Conservation (phyloP, 2,888 invertebrate species). For the Lomographa bimaculata region DNA sequence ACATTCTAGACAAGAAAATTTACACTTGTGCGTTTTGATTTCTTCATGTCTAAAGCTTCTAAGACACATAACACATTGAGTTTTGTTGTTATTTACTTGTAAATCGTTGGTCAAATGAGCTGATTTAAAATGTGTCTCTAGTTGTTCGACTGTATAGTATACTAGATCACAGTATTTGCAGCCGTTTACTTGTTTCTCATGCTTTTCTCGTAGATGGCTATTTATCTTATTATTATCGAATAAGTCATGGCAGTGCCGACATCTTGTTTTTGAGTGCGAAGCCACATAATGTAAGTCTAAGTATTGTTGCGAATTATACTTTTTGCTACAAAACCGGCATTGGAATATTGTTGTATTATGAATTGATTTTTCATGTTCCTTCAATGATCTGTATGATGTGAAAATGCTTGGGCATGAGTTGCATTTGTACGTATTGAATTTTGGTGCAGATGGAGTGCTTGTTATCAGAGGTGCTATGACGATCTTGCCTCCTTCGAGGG, state of each 20-base stretch:
- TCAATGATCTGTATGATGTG: constrained; percentile 45
- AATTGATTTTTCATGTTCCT: constrained; percentile 48
- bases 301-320: constrained; percentile 49
- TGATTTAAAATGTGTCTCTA: constrained; percentile 47
- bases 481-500: constrained; percentile 44
- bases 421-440: constrained; percentile 46
- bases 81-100: constrained; percentile 26
- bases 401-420: constrained; percentile 46
- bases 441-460: constrained; percentile 29
- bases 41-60: constrained; percentile 42
- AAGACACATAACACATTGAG: constrained; percentile 51
- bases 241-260: constrained; percentile 48
- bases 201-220: constrained; percentile 44
- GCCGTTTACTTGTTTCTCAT: constrained; percentile 39
- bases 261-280: constrained; percentile 42
- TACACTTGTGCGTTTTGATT: constrained; percentile 50
- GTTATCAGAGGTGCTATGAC: constrained; percentile 41
- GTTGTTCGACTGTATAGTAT: constrained; percentile 44
- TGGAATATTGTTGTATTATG: constrained; percentile 43
- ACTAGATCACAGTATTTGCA: constrained; percentile 52
- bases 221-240: constrained; percentile 31
- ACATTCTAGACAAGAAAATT: constrained; percentile 54
- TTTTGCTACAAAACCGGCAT: constrained; percentile 49
- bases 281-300: constrained; percentile 51
- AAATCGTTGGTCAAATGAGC: constrained; percentile 40